Conservation (phyloP, 2,888 invertebrate species). For the Amorpha juglandis region DNA sequence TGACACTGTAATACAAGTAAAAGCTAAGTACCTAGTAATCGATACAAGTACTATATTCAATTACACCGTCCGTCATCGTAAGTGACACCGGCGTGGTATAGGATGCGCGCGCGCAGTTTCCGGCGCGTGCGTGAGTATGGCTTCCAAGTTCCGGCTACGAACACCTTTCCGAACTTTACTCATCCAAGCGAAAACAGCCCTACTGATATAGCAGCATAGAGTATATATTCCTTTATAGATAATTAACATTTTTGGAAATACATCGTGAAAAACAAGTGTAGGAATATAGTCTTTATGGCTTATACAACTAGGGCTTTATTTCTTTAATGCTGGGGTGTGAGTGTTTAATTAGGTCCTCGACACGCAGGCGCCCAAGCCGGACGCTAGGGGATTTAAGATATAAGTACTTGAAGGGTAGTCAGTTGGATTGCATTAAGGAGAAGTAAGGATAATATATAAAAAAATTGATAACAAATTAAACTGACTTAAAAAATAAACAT, state of each 20-base stretch:
- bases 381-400: conserved; percentile 50
- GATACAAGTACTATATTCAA: conserved; percentile 63
- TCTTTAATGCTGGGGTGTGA: not conserved
- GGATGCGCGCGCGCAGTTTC: conserved; percentile 77
- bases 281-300: not conserved
- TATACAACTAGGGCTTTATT: not conserved
- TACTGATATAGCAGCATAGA: not conserved
- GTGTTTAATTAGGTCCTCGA: conserved; percentile 21
- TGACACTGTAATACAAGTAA: not conserved
- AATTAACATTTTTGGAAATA: not conserved
- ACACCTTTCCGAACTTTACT: conserved; percentile 11
- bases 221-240: not conserved
- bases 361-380: conserved; percentile 49
- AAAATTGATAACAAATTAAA: not conserved
- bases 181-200: not conserved
- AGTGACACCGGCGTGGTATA: conserved; percentile 67
- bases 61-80: conserved; percentile 58
- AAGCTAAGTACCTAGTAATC: conserved; percentile 48
- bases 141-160: conserved; percentile 73
- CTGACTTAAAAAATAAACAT: no score
- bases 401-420: conserved; percentile 32
- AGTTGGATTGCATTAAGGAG: not conserved
- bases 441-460: not conserved
- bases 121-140: conserved; percentile 80
- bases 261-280: not conserved